Percentiles rank a stretch among this genome's conserved stretches.
Evolutionary conservation across 2,797 vertebrate species (phyloP).

Genomic region (Eulemur mongoz): DNA sequence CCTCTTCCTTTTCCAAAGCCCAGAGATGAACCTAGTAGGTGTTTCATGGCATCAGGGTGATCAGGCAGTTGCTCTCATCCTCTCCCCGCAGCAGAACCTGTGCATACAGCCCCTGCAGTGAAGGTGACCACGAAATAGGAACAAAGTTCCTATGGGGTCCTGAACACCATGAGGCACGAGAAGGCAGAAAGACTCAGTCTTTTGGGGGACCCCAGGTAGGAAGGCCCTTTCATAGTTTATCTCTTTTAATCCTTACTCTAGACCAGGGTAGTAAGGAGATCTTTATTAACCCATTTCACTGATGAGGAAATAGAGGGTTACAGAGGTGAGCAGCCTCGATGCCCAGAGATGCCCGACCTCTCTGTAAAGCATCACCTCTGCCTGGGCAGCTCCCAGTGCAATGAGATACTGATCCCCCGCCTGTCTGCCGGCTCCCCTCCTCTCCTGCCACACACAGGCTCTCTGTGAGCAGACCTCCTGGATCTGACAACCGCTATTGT

Average conservation of each 20-base stretch:
- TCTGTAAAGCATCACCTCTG: background rate
- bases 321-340: background rate
- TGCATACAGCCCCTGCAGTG: background rate
- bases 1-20: background rate
- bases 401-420: background rate
- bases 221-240: background rate
- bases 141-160: background rate
- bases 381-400: background rate
- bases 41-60: background rate
- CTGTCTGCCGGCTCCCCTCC: background rate
- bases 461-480: background rate
- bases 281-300: background rate
- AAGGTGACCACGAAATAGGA: background rate
- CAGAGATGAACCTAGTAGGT: background rate
- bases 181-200: background rate
- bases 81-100: background rate
- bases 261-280: background rate
- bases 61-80: background rate
- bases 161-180: background rate
- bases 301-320: background rate
- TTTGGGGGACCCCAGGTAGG: background rate
- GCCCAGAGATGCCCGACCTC: background rate
- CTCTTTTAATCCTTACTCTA: background rate
- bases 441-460: background rate
- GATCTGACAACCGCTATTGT: background rate